These are phyloP conservation scores for Bovichtus variegatus DNA, from an alignment of 2,797 vertebrate species.

Conservation along the genomic window DNA sequence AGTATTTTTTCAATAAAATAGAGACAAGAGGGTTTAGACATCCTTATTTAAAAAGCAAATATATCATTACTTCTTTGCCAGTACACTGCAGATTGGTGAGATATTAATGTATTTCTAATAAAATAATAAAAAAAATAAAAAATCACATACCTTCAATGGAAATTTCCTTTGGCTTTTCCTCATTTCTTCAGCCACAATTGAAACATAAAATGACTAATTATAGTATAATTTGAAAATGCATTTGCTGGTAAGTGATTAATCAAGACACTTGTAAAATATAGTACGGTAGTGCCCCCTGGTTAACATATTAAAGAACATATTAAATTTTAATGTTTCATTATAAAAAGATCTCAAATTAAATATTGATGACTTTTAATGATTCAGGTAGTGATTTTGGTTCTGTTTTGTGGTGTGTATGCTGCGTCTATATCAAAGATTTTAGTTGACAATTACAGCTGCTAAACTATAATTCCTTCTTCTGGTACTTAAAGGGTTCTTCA, in stretches of 20 bases:
- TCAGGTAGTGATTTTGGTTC: conserved; percentile 63
- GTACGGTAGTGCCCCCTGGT: conserved; percentile 72
- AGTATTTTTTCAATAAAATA: not conserved
- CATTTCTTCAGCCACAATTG: conserved; percentile 49
- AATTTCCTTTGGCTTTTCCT: conserved; percentile 24
- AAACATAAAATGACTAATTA: conserved; percentile 75
- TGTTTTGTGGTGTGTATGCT: conserved; percentile 51
- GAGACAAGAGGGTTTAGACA: not conserved
- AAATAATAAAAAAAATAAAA: conserved; percentile 38
- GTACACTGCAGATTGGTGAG: conserved; percentile 26
- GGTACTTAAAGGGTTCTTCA: not conserved
- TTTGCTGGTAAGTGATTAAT: conserved; percentile 79
- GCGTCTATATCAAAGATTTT: conserved; percentile 26
- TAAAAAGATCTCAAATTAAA: conserved; percentile 78
- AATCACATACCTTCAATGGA: conserved; percentile 34
- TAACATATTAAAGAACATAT: conserved; percentile 81
- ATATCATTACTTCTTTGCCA: not conserved
- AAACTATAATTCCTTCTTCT: not conserved
- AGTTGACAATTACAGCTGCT: not conserved
- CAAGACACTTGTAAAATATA: conserved; percentile 74
- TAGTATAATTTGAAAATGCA: conserved; percentile 72
- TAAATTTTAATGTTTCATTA: conserved; percentile 87
- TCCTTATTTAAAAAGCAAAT: not conserved
- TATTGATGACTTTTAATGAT: conserved; percentile 79
- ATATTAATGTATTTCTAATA: conserved; percentile 51